phyloP scores from a whole-genome alignment of 2,113 vertebrate genomes.

The Dinomys branickii region DNA sequence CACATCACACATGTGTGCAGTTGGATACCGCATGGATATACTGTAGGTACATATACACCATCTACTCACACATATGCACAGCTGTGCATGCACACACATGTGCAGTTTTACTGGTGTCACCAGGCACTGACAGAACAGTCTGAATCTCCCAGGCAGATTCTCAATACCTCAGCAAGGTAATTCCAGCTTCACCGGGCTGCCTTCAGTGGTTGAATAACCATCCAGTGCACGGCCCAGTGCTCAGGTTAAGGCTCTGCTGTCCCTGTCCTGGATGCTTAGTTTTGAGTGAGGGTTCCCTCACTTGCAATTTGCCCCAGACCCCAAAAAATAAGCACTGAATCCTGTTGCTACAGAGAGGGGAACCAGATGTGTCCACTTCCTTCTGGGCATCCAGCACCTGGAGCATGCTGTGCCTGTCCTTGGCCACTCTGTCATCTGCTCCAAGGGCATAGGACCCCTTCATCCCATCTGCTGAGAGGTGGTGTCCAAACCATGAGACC shows the following conservation, averaged over 20 bases:
- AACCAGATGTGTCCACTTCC: fast-evolving
- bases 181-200: fast-evolving
- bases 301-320: fast-evolving
- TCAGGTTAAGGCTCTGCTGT: fast-evolving
- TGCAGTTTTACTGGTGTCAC: neutral
- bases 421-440: fast-evolving
- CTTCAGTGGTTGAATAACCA: fast-evolving
- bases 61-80: neutral
- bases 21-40: no score
- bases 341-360: fast-evolving
- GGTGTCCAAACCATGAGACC: fast-evolving
- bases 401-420: fast-evolving
- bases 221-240: fast-evolving
- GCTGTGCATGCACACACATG: fast-evolving
- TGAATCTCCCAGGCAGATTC: fast-evolving
- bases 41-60: neutral
- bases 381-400: no score
- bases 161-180: fast-evolving
- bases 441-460: fast-evolving
- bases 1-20: neutral
- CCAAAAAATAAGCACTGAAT: neutral
- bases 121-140: neutral
- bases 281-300: fast-evolving
- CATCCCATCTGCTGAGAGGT: fast-evolving
- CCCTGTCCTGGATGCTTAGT: fast-evolving